These are phyloP conservation scores for Oreochromis tanganicae DNA, from an alignment of 2,113 vertebrate species.

Conservation along the genomic window DNA sequence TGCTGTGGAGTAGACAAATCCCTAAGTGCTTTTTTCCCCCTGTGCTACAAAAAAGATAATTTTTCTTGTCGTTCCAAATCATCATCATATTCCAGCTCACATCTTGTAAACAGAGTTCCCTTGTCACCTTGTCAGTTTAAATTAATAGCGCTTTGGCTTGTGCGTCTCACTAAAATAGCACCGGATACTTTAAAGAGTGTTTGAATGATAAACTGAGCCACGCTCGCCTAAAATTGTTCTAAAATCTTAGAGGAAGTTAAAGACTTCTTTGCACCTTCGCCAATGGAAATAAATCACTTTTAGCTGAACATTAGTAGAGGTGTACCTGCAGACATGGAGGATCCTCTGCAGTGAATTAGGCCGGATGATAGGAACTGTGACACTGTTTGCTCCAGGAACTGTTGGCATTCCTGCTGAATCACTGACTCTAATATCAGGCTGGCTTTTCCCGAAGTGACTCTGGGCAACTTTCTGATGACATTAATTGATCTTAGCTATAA, in stretches of 20 bases:
- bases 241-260: neutral
- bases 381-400: neutral
- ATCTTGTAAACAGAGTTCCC: neutral
- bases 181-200: neutral
- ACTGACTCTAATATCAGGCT: neutral
- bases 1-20: neutral
- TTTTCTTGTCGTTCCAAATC: neutral
- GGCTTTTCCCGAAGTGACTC: neutral
- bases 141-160: neutral
- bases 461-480: neutral
- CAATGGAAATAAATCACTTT: neutral
- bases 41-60: rapidly evolving
- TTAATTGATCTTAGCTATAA: constrained; percentile 9
- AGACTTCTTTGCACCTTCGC: neutral
- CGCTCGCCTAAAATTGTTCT: neutral
- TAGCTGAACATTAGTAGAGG: neutral
- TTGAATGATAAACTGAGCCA: neutral
- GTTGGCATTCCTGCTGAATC: neutral
- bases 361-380: neutral
- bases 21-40: neutral
- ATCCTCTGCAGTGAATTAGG: neutral
- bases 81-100: neutral
- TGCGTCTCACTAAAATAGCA: neutral
- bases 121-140: neutral
- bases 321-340: neutral